phyloP scores from a whole-genome alignment of 2,113 vertebrate genomes.

The Philantomba maxwellii region DNA sequence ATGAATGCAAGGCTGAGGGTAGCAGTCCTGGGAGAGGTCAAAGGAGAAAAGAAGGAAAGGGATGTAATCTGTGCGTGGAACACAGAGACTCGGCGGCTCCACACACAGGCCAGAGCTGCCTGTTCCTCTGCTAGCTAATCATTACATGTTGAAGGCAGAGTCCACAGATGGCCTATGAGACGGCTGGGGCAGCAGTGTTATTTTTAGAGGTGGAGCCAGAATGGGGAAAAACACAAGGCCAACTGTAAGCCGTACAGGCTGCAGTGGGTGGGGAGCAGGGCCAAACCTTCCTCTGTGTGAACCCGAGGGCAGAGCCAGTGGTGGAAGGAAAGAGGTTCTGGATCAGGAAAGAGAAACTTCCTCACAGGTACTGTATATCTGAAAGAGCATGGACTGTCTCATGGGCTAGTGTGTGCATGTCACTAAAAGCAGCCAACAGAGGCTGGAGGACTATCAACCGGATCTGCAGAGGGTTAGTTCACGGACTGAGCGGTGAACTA shows the following conservation, averaged over 20 bases:
- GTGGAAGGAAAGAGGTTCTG: not conserved
- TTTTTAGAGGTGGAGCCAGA: not conserved
- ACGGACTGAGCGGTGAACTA: not conserved
- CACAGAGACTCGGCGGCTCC: not conserved
- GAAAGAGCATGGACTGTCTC: not conserved
- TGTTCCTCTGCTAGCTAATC: not conserved
- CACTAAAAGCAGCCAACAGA: not conserved
- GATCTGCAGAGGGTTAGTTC: not conserved
- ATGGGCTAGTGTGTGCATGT: not conserved
- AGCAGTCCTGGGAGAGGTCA: not conserved
- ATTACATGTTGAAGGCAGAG: not conserved
- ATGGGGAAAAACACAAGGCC: not conserved
- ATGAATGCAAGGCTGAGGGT: not conserved
- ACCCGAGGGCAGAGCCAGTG: not conserved
- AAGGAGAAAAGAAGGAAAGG: not conserved
- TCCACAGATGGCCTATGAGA: not conserved
- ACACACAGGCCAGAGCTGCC: not conserved
- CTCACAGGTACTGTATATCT: not conserved
- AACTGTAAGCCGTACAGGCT: not conserved
- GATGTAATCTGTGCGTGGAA: not conserved
- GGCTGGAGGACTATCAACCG: not conserved
- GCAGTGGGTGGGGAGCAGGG: not conserved
- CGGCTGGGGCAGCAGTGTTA: not conserved
- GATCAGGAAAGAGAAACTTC: not conserved
- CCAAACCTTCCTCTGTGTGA: not conserved